phyloP scores from a whole-genome alignment of 2,113 vertebrate species.

The Datnioides undecimradiatus region DNA sequence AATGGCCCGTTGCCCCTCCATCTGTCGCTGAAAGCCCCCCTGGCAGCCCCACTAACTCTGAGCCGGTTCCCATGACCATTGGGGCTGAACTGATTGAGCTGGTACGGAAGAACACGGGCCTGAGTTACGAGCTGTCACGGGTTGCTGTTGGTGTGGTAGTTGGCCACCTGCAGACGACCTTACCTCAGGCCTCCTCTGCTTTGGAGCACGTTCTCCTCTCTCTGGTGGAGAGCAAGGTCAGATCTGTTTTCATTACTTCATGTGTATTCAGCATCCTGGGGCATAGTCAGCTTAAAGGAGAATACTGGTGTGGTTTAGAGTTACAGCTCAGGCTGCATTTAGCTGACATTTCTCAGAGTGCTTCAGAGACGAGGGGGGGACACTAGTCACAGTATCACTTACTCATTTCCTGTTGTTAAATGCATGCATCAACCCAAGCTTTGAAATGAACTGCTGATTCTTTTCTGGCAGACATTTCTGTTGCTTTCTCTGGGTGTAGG shows the following conservation, averaged over 20 bases:
- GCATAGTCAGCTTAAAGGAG: conserved; percentile 21
- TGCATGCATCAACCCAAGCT: not conserved
- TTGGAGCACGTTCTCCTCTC: conserved; percentile 96
- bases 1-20: conserved; percentile 71
- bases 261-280: conserved; percentile 23
- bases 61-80: conserved; percentile 87
- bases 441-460: conserved; percentile 1
- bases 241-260: conserved; percentile 36
- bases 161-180: conserved; percentile 91
- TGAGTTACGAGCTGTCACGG: conserved; percentile 95
- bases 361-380: not conserved
- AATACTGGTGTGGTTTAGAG: conserved; percentile 20
- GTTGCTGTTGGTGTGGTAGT: conserved; percentile 95
- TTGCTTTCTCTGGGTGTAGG: not conserved
- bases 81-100: conserved; percentile 96
- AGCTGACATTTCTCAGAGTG: conserved; percentile 16
- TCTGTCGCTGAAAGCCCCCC: conserved; percentile 74
- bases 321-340: conserved; percentile 51
- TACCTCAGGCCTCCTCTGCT: conserved; percentile 86
- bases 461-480: conserved; percentile 19
- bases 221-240: conserved; percentile 95
- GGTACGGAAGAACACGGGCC: conserved; percentile 93
- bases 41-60: conserved; percentile 59
- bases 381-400: not conserved
- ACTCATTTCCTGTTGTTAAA: conserved; percentile 41